Percentiles rank a stretch among this genome's conserved stretches.
These are phyloP conservation scores for Pelecanus crispus DNA, from an alignment of 2,113 vertebrate species.

Conservation along the genomic window DNA sequence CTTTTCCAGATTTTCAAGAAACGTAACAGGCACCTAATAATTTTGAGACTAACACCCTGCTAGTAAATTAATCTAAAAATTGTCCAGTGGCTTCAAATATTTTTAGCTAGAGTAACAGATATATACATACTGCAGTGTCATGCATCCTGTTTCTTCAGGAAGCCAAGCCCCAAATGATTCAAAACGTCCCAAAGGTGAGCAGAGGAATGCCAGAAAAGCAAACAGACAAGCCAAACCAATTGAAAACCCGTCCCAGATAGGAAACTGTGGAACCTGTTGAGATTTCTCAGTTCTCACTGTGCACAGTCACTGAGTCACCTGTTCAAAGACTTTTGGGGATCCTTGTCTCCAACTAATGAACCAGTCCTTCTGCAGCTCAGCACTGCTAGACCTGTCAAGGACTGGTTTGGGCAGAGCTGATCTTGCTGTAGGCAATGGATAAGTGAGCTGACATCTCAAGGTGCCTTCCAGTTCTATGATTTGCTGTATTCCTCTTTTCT, in stretches of 20 bases:
- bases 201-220: background rate
- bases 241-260: background rate
- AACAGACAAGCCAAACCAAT: background rate
- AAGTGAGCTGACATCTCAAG: background rate
- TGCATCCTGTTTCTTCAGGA: background rate
- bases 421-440: background rate
- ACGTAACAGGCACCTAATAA: background rate
- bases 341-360: background rate
- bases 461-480: background rate
- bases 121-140: background rate
- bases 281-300: background rate
- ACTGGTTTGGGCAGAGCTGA: background rate
- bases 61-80: background rate
- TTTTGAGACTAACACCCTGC: background rate
- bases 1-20: background rate
- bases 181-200: background rate
- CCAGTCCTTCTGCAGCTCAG: background rate
- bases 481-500: background rate
- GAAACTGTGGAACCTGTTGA: background rate
- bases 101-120: background rate
- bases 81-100: background rate
- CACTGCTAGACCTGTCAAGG: background rate
- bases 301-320: background rate
- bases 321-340: background rate
- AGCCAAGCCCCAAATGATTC: background rate